Evolutionary conservation across 2,888 invertebrate species (phyloP), one percentile per base, ranked within the genome.

Genomic region (Morinoia aosen): DNA sequence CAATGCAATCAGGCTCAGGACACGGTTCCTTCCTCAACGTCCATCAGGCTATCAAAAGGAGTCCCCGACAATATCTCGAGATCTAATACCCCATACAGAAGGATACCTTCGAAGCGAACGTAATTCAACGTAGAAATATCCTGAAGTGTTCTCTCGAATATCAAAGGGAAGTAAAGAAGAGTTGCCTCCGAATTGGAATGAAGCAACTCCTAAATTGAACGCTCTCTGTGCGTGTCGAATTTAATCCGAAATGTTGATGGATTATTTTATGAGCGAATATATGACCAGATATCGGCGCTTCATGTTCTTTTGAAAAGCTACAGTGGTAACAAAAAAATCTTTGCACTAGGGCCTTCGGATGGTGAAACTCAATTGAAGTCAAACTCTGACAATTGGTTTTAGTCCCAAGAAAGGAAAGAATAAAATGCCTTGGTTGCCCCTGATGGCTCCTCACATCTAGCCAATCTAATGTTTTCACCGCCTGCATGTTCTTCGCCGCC

Each of bases 1-100:
- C 90, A 90, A 90, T 90, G 39, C 40, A 90, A 90, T 90, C 90
- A 90, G 90, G 33, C 40, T 90, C 48, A 90, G 90, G 39, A 14
- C 48, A 4, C 90, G 40, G 40, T 90, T 39, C 40, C 90, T 40
- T 39, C 40, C 40, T 90, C 48, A 19, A 40, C 90, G 90, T 90
- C 90, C 39, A 48, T 90, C 90, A 90, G 40, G 5, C 33, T 90
- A 90, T 90, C 48, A 90, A 33, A 76, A 61, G 61, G 61, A 61
- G 61, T 33, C 76, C 33, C 33, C 76, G 25, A 76, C 8, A 76
- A 76, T 76, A 14, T 76, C 76, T 76, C 76, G 76, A 76, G 76
- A 76, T 76, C 33, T 76, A 76, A 76, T 76, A 76, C 76, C 76
- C 76, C 33, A 33, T 76, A 76, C 76, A 33, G 33, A 76, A 76